phyloP scores from a whole-genome alignment of 2,888 invertebrate genomes.

The Coleophora deauratella region DNA sequence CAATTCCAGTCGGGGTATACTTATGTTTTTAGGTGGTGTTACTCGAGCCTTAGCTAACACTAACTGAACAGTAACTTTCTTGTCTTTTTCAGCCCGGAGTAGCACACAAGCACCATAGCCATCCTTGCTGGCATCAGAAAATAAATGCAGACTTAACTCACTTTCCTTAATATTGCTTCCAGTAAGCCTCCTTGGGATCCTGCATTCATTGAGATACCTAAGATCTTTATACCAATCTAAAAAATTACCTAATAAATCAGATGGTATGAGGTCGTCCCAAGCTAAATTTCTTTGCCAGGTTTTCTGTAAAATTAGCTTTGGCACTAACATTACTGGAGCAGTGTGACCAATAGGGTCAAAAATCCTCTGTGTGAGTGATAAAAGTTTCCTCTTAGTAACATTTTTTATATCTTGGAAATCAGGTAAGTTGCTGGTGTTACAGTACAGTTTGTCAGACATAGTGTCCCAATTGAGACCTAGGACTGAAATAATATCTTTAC shows the following conservation, averaged over 20 bases:
- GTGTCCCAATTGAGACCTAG: too few relatives aligned
- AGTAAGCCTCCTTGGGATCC: conserved; percentile 1
- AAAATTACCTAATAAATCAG: neutral
- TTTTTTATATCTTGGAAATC: neutral
- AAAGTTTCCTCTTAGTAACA: conserved; percentile 3
- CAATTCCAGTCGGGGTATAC: conserved; percentile 9
- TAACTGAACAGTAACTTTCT: conserved; percentile 1
- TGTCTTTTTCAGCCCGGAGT: conserved; percentile 1
- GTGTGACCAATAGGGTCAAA: conserved; percentile 9
- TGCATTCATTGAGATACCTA: conserved; percentile 1
- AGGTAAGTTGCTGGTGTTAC: neutral
- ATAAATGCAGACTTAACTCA: conserved; percentile 5
- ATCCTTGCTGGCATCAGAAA: conserved; percentile 8
- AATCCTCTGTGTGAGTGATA: conserved; percentile 6
- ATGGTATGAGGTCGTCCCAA: conserved; percentile 6
- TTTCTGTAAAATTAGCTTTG: conserved; percentile 7
- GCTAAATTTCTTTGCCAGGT: conserved; percentile 1
- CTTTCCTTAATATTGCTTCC: neutral
- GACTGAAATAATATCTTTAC: too few relatives aligned
- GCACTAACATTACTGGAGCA: conserved; percentile 1
- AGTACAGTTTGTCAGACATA: neutral
- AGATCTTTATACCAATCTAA: conserved; percentile 4
- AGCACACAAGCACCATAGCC: conserved; percentile 5
- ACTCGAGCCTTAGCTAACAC: conserved; percentile 4
- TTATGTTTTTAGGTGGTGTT: conserved; percentile 4